Base-by-base conservation (phyloP, 2,797 vertebrate genomes). In the Anguilla megastoma region DNA sequence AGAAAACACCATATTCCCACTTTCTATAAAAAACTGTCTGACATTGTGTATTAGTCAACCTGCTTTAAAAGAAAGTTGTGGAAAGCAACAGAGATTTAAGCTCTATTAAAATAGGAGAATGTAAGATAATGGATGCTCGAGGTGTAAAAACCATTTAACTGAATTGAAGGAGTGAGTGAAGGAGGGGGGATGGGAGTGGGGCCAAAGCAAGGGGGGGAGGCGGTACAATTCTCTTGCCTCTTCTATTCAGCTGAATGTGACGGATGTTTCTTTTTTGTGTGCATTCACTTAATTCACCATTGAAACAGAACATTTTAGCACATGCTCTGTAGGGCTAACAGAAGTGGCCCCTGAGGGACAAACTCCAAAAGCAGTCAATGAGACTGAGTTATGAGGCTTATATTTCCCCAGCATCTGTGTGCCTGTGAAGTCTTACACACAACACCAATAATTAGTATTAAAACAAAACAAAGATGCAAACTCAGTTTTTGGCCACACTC, bases 251-350 rank as follows among this genome's bases (percentile, higher is more conserved):
- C 9, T 16, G 50, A 85, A 58, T 85, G 83, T 54, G 83, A 58
- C 27, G 24, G 18, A 56, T 85, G 83, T 56, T 54, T 48, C 83
- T 80, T n/a, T n/a, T 85, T 85, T 56, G 52, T 56, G n/a, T 30
- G 24, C 54, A 58, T 48, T 54, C 52, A 12, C 50, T 85, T 30
- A 85, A 85, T 27, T 85, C 52, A 33, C 83, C 27, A 54, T 36
- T 85, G 48, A 85, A 56, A 14, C 21, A 8, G 50, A 54, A 56
- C 24, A 54, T 84, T 84, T 56, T 56, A 58, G 16, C 54, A 85
- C 50, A 85, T 14, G 16, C 8, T 33, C 30, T 56, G 14, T n/a
- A 85, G 48, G 27, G 9, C 52, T 56, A 48, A 80, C 14, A 45
- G 21, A 80, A 80, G 36, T 48, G 76, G 18, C 76, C 41, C 18